These are phyloP conservation scores for Melangyna quadrimaculata DNA, from an alignment of 2,888 invertebrate species.

Conservation along the genomic window DNA sequence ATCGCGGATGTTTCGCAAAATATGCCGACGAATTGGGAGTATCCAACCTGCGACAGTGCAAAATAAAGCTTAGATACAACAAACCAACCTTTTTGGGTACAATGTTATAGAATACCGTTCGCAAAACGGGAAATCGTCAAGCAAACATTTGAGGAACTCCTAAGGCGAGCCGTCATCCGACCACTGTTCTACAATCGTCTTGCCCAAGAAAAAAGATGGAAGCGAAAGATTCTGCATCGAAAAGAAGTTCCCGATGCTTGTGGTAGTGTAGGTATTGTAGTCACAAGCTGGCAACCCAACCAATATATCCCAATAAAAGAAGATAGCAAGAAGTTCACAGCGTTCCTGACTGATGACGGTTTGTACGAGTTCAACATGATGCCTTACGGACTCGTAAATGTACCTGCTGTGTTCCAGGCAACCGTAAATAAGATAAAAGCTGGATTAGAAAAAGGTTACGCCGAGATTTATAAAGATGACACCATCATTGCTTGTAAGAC, in stretches of 20 bases:
- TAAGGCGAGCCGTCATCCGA: conserved; percentile 2
- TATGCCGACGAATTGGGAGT: not conserved
- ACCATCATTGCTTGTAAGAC: too few relatives aligned
- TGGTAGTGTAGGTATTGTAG: too few relatives aligned
- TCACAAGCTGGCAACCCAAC: too few relatives aligned
- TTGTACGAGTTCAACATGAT: too few relatives aligned
- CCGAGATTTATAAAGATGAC: too few relatives aligned
- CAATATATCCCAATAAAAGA: too few relatives aligned
- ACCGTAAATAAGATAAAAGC: too few relatives aligned
- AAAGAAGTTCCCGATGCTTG: not conserved
- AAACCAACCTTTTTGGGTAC: not conserved
- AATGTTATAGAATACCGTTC: conserved; percentile 3
- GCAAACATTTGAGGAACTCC: conserved; percentile 5
- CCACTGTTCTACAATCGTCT: conserved; percentile 17
- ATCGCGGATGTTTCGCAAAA: not conserved
- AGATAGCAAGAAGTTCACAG: too few relatives aligned
- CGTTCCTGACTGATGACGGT: too few relatives aligned
- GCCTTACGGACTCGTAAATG: too few relatives aligned
- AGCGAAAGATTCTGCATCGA: conserved; percentile 27
- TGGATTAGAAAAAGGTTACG: too few relatives aligned
- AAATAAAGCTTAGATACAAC: not conserved
- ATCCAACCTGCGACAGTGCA: not conserved
- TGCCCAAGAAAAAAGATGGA: conserved; percentile 23
- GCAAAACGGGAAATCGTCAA: not conserved
- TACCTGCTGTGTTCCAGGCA: too few relatives aligned